Conservation (phyloP, 2,888 invertebrate species). For the Macrosoma leucophasiata region DNA sequence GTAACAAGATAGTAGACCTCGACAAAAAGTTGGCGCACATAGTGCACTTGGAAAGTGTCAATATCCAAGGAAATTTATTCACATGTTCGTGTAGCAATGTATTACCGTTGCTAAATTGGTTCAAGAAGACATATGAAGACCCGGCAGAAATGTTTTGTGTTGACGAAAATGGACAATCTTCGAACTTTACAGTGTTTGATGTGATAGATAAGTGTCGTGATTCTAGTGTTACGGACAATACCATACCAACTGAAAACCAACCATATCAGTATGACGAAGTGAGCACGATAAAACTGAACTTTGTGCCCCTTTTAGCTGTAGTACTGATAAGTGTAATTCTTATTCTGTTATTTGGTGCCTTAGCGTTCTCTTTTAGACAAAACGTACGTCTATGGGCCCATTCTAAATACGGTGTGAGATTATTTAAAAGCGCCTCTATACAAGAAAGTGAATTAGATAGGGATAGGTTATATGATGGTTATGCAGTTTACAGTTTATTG, state of each 20-base stretch:
- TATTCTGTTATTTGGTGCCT: slow-evolving; percentile 81
- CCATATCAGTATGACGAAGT: slow-evolving; percentile 79
- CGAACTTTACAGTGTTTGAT: slow-evolving; percentile 65
- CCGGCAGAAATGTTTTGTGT: slow-evolving; percentile 80
- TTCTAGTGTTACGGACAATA: slow-evolving; percentile 70
- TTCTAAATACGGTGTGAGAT: slow-evolving; percentile 85
- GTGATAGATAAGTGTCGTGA: slow-evolving; percentile 67
- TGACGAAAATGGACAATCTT: slow-evolving; percentile 62
- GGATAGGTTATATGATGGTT: slow-evolving; percentile 89
- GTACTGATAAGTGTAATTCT: slow-evolving; percentile 83
- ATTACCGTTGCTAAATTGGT: slow-evolving; percentile 79
- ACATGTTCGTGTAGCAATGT: slow-evolving; percentile 85
- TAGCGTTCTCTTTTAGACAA: slow-evolving; percentile 85
- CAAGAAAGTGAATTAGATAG: slow-evolving; percentile 75
- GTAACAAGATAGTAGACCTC: slow-evolving; percentile 84
- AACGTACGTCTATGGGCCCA: slow-evolving; percentile 88
- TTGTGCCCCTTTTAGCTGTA: slow-evolving; percentile 84
- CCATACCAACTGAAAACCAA: slow-evolving; percentile 73
- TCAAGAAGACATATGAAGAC: slow-evolving; percentile 78
- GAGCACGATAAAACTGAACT: slow-evolving; percentile 79
- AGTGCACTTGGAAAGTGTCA: slow-evolving; percentile 77
- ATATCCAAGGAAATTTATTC: slow-evolving; percentile 85
- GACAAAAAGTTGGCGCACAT: slow-evolving; percentile 79
- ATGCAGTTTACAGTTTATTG: slow-evolving; percentile 89
- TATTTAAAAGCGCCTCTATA: slow-evolving; percentile 79